Base-by-base conservation (phyloP, 2,113 vertebrate genomes). In the Myotis davidii region DNA sequence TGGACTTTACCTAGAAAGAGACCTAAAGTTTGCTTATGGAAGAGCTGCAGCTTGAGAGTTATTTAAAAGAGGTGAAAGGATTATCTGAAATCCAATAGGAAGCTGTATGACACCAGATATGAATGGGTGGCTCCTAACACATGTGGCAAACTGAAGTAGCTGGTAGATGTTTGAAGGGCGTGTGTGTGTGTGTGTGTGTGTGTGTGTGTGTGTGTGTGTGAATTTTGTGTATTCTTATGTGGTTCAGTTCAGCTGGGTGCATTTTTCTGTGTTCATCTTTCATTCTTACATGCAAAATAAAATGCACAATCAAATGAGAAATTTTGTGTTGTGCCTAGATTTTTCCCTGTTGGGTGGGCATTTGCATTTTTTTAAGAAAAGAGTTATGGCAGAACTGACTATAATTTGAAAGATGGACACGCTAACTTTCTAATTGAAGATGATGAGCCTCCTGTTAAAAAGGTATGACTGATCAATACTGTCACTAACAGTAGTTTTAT, bases 331-430 rank as follows among this genome's bases (percentile, higher is more conserved):
- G 54, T 42, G 8, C 27, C 65, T 50, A 79, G 59, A 74, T 88
- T 73, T 91, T 56, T 92, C 34, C 18, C 11, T 77, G 0, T 69
- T 52, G 9, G 23, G 8, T 52, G 9, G 23, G 8, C 70, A 65
- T 88, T 72, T 37, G 27, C 39, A 74, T 93, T 95, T 95, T 95
- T 92, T 10, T 48, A 65, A 76, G 56, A 9, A 90, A 91, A 37
- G 64, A 76, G 13, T 77, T 77, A 39, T 52, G 72, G 32, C 1
- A 6, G 48, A 67, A 74, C 10, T 93, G 23, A 74, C 20, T 83
- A 1, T 56, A 12, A 48, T 77, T 59, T 91, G 34, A 90, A 67
- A 90, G 37, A 45, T 34, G 34, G 29, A 14, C 8, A 29, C 6
- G 25, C 6, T 74, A 70, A 48, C 37, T 94, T 92, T 77, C 37